Base-by-base conservation (phyloP, 2,113 vertebrate genomes). In the Bostrychus sinensis region DNA sequence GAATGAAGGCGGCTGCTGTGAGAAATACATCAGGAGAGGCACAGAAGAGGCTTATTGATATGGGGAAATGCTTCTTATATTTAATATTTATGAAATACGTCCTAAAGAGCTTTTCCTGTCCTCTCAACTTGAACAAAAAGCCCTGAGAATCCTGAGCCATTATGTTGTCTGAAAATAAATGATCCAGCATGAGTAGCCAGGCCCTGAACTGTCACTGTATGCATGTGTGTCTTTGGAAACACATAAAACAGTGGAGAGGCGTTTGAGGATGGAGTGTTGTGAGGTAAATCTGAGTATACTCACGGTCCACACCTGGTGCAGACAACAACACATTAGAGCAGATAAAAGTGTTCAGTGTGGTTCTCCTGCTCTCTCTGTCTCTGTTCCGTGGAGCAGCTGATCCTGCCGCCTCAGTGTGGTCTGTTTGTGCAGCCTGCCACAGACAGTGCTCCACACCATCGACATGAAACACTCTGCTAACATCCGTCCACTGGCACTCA, bases 391-490 rank as follows among this genome's bases (percentile, higher is more conserved):
- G 34, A 64, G 77, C 81, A 80, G 72, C 83, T 79, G 81, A 82
- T 46, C 66, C 79, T 56, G 63, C 71, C n/a, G n/a, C n/a, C 70
- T 14, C 22, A 74, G 74, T 78, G 66, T 71, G 81, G 84, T 80
- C 78, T 56, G 60, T n/a, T 34, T 61, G 63, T 63, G 78, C 54
- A 67, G 75, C 62, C 55, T 38, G 78, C 80, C 60, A 72, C 16
- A n/a, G 56, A 77, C 74, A 72, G 66, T 37, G 59, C 77, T 55
- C 54, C 66, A 72, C 17, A 8, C 72, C 30, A 66, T 41, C 38
- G 67, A 66, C 80, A 77, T 62, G 70, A 86, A 82, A 76, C 66
- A 45, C 75, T 55, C 41, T 23, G 63, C 69, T 75, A 65, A 86
- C 83, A 82, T 54, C 11, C 70, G 66, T 26, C 2, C 57, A 10